A percentile compares a stretch with the other conserved stretches of the same genome.
Conservation (phyloP, 2,113 vertebrate genomes). For the Carettochelys insculpta region DNA sequence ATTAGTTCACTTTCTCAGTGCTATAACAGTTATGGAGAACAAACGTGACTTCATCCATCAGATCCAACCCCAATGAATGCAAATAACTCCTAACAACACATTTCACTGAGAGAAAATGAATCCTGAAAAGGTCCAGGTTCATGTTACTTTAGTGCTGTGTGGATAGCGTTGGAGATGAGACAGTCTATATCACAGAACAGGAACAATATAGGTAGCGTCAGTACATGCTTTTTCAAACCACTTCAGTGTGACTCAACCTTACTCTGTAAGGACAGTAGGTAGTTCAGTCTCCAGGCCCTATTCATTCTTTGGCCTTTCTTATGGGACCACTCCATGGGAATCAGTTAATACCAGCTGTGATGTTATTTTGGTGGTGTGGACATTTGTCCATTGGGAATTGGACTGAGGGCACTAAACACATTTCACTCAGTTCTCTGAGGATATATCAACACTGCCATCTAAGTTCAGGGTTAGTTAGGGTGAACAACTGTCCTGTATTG, state of each 20-base stretch:
- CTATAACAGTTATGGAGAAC: background rate
- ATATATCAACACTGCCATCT: background rate
- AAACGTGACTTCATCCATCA: background rate
- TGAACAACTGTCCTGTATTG: too few species aligned
- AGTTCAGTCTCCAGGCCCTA: background rate
- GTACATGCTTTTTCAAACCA: background rate
- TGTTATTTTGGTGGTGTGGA: background rate
- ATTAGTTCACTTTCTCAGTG: background rate
- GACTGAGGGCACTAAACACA: background rate
- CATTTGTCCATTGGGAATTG: background rate
- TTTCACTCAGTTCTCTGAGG: background rate
- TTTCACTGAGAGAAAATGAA: fast-evolving
- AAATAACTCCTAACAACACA: fast-evolving
- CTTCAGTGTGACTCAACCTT: background rate
- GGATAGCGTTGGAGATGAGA: background rate
- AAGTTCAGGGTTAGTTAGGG: background rate
- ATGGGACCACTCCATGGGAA: background rate
- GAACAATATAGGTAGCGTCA: background rate
- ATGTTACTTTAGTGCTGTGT: background rate
- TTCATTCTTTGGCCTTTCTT: background rate
- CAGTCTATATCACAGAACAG: background rate
- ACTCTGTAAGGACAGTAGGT: background rate
- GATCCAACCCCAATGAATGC: fast-evolving
- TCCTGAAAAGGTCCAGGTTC: fast-evolving
- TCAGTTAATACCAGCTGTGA: background rate